Conservation (phyloP, 2,888 invertebrate genomes). For the Chromoteleia sp. region DNA sequence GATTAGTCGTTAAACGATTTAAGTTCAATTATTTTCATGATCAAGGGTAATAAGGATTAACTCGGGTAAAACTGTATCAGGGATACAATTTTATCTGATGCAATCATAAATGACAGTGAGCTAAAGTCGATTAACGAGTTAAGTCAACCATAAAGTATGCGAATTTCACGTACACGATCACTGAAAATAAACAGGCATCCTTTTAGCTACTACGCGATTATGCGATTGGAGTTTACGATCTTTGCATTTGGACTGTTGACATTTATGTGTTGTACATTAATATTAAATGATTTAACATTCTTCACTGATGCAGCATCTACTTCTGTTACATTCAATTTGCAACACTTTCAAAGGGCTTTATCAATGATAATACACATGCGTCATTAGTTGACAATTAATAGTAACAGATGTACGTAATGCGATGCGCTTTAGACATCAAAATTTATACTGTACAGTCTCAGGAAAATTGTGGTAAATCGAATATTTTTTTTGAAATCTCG, state of each 20-base stretch:
- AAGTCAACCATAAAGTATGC: constrained; percentile 48
- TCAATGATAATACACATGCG: constrained; percentile 9
- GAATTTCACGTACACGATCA: constrained; percentile 40
- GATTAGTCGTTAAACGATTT: constrained; percentile 16
- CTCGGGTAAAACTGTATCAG: constrained; percentile 31
- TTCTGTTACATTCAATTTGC: constrained; percentile 21
- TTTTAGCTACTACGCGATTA: constrained; percentile 38
- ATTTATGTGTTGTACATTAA: constrained; percentile 49
- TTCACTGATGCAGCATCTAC: constrained; percentile 24
- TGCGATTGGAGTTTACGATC: constrained; percentile 47
- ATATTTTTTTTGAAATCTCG: too few species aligned
- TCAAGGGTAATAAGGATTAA: constrained; percentile 62
- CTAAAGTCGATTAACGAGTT: constrained; percentile 52
- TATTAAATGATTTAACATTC: constrained; percentile 44
- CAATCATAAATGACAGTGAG: constrained; percentile 30
- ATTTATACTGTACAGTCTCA: too few species aligned
- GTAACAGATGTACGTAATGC: not conserved
- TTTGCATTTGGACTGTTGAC: constrained; percentile 45
- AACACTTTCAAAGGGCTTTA: constrained; percentile 1
- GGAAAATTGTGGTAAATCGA: too few species aligned
- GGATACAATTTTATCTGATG: constrained; percentile 43
- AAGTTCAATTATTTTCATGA: constrained; percentile 49
- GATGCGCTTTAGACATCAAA: constrained; percentile 30
- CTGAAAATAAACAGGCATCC: constrained; percentile 52
- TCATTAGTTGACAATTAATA: constrained; percentile 41